Conservation (phyloP, 2,797 vertebrate species). For the Gambelia wislizenii region DNA sequence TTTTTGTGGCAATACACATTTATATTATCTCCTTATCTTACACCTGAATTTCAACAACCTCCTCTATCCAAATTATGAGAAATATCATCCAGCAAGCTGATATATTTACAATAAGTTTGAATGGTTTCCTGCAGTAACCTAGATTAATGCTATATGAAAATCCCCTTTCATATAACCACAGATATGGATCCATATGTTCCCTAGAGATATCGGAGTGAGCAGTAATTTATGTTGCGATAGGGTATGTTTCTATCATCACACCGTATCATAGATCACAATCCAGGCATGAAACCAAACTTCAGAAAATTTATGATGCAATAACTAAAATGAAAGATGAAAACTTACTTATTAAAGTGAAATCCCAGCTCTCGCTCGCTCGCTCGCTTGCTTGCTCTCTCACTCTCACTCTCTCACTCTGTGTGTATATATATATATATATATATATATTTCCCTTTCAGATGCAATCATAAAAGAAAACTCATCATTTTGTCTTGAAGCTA, state of each 20-base stretch:
- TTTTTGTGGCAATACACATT: accelerated
- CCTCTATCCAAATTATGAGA: background rate
- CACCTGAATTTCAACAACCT: background rate
- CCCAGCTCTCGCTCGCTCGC: background rate
- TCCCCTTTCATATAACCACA: background rate
- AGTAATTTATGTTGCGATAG: slow-evolving; percentile 27
- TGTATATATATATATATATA: background rate
- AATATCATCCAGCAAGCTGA: background rate
- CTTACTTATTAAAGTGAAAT: slow-evolving; percentile 35
- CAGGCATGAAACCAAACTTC: slow-evolving; percentile 34
- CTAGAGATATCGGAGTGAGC: slow-evolving; percentile 10
- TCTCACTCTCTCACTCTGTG: too few species aligned
- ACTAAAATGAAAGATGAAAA: slow-evolving; percentile 32
- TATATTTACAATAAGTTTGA: slow-evolving; percentile 26
- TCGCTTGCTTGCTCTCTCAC: background rate
- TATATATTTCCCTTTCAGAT: background rate
- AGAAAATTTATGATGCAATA: slow-evolving; percentile 34
- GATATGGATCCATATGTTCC: slow-evolving; percentile 11
- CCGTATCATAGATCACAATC: slow-evolving; percentile 16
- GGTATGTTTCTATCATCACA: slow-evolving; percentile 1
- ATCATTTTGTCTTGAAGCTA: slow-evolving; percentile 2
- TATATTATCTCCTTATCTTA: background rate
- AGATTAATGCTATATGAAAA: slow-evolving; percentile 19
- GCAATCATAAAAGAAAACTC: background rate
- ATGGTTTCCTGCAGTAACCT: accelerated